Base-by-base conservation (phyloP, 2,797 vertebrate genomes). In the Sardinella longiceps region DNA sequence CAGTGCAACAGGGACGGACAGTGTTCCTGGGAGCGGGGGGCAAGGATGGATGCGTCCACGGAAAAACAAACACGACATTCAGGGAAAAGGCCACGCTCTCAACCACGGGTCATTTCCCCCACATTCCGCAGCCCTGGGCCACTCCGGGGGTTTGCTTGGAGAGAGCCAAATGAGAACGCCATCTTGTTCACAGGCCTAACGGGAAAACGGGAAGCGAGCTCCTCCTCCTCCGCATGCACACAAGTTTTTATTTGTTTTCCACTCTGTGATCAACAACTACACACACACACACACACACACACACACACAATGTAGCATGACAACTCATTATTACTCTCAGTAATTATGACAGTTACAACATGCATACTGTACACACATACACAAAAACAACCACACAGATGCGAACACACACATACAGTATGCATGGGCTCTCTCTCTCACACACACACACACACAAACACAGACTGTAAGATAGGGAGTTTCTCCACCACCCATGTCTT, bases 61-160 rank as follows among this genome's bases (percentile, higher is more conserved):
- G 30, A 74, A 70, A 74, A 74, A 66, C 66, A 74, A 74, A 74
- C 66, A 74, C 66, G 18, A 39, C 33, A 33, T 74, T 74, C 74
- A 56, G 85, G 91, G 93, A 92, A 93, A 90, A 93, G 90, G 84
- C 77, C 82, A 85, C 84, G 81, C 80, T 90, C 85, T 84, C 86
- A 87, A 85, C 87, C 88, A 82, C 56, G 74, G 84, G 83, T 83
- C 70, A 84, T 89, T 90, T 87, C 82, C 90, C 87, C 86, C 85
- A 86, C 84, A 87, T 85, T 90, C 84, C 60, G 74, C 33, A 53
- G 50, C 82, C 84, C 81, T 51, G 74, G 33, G 85, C 80, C 82
- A 37, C 83, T 74, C 70, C 84, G 84, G 53, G 74, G 82, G 51
- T 85, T 86, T 45, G 51, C 30, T 9, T 30, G 60, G 60, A 30